Conservation (phyloP, 1,140 invertebrate species). For the Rhopalosiphum padi region DNA sequence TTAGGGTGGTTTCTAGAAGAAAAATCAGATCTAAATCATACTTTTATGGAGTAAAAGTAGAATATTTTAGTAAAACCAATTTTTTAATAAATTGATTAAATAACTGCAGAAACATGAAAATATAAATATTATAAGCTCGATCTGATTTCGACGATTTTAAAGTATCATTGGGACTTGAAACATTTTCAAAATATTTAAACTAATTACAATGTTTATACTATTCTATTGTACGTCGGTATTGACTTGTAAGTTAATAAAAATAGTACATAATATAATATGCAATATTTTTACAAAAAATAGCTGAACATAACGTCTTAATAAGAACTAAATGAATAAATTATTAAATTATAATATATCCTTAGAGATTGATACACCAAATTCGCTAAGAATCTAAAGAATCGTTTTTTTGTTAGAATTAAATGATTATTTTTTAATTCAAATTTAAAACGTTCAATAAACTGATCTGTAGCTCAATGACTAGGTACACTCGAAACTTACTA, state of each 20-base stretch:
- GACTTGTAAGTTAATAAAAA: too few relatives aligned
- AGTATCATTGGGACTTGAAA: background rate
- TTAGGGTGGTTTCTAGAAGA: too few relatives aligned
- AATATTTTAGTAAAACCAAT: too few relatives aligned
- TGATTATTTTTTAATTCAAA: background rate
- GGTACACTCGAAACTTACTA: background rate
- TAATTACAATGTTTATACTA: too few relatives aligned
- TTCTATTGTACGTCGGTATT: too few relatives aligned
- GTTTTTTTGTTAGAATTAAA: background rate
- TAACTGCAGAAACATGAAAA: too few relatives aligned
- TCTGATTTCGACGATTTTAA: background rate
- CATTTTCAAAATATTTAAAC: background rate
- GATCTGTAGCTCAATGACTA: background rate
- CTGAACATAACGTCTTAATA: background rate
- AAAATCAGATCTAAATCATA: too few relatives aligned
- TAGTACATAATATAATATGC: too few relatives aligned
- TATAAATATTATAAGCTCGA: too few relatives aligned
- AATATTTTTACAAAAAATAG: too few relatives aligned
- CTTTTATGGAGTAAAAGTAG: too few relatives aligned
- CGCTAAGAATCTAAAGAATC: background rate
- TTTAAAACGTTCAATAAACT: background rate
- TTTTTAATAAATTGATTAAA: too few relatives aligned
- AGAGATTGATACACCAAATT: background rate
- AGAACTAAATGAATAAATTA: background rate
- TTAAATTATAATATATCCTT: background rate